These are phyloP conservation scores for Scaptodrosophila latifasciaeformis DNA, from an alignment of 2,888 invertebrate genomes.

Conservation along the genomic window DNA sequence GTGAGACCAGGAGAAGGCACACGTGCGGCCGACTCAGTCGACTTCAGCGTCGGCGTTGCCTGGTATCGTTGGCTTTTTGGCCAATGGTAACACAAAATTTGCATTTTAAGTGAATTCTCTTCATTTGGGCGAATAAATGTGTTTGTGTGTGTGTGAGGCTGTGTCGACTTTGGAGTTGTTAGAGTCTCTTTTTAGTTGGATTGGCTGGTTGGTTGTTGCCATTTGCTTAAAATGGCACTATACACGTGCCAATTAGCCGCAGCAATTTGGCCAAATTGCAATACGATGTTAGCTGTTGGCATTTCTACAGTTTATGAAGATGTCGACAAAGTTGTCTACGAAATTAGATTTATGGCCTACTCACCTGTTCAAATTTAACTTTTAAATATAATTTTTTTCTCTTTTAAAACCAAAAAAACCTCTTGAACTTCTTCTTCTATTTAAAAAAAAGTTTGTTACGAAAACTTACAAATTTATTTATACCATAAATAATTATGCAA, in stretches of 20 bases:
- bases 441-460: no score
- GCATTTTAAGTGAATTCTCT: constrained; percentile 63
- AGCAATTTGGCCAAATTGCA: constrained; percentile 65
- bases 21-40: constrained; percentile 30
- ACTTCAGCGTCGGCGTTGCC: background rate
- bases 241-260: constrained; percentile 62
- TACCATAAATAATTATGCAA: constrained; percentile 55
- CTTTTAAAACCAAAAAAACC: no score
- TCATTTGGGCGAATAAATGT: constrained; percentile 37
- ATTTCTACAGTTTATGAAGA: constrained; percentile 57
- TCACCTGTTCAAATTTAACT: no score
- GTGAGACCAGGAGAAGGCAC: no score
- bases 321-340: no score
- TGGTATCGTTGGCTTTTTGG: background rate
- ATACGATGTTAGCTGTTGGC: constrained; percentile 63
- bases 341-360: no score
- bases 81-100: constrained; percentile 44
- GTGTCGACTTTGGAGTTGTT: background rate
- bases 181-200: constrained; percentile 9
- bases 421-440: no score
- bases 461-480: constrained; percentile 35
- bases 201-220: constrained; percentile 27
- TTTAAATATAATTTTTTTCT: no score
- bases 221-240: constrained; percentile 19
- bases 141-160: background rate